A percentile compares a stretch with the other conserved stretches of the same genome.
These are phyloP conservation scores for Epirrita christyi DNA, from an alignment of 2,888 invertebrate genomes.

Conservation along the genomic window DNA sequence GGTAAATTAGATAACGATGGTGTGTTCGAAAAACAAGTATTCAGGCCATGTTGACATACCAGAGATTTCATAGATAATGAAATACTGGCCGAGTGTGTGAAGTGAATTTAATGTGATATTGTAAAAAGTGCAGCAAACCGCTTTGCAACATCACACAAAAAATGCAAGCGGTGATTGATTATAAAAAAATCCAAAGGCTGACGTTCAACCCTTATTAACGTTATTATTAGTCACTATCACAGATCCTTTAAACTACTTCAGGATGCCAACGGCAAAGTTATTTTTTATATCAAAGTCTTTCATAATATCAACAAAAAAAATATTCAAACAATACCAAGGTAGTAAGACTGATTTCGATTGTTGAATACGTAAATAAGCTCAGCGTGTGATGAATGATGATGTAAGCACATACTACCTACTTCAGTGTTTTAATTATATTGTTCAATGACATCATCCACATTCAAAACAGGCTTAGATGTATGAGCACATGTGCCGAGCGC, in stretches of 20 bases:
- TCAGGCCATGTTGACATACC: conserved; percentile 47
- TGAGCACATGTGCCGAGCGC: conserved; percentile 21
- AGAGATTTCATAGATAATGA: conserved; percentile 40
- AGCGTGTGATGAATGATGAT: conserved; percentile 19
- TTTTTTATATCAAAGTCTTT: conserved; percentile 5
- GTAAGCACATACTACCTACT: conserved; percentile 31
- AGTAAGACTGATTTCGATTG: conserved; percentile 53
- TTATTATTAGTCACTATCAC: conserved; percentile 9
- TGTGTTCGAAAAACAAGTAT: conserved; percentile 58
- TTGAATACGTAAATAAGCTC: conserved; percentile 48
- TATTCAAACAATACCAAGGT: conserved; percentile 45
- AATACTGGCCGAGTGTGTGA: not conserved
- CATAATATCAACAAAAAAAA: conserved; percentile 41
- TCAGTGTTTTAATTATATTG: conserved; percentile 34
- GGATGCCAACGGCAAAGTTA: not conserved
- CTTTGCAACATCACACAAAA: conserved; percentile 52
- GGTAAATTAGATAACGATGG: conserved; percentile 67
- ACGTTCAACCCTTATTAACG: conserved; percentile 43
- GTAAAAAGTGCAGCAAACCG: conserved; percentile 67
- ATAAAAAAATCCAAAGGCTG: conserved; percentile 63
- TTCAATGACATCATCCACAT: conserved; percentile 59
- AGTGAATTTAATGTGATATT: conserved; percentile 29
- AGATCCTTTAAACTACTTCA: conserved; percentile 7
- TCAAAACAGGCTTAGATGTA: conserved; percentile 41
- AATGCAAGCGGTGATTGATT: conserved; percentile 48